phyloP scores from a whole-genome alignment of 2,797 vertebrate species.

The Coilia nasus region DNA sequence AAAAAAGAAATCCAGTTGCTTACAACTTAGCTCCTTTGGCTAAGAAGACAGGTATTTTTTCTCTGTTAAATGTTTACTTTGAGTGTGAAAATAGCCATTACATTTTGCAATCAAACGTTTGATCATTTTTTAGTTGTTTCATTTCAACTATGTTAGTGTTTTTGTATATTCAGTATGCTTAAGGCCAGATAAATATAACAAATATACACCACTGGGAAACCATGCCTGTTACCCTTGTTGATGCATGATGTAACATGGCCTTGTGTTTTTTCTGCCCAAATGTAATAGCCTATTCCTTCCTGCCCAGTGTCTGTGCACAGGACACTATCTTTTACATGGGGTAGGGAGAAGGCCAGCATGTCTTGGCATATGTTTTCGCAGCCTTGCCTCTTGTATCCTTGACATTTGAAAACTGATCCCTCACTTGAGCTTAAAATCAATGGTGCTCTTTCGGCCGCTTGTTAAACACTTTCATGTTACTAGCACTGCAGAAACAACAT shows the following conservation, averaged over 20 bases:
- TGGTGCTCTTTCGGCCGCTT: neutral
- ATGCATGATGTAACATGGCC: neutral
- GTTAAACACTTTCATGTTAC: constrained; percentile 13
- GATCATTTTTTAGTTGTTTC: neutral
- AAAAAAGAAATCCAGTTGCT: too few relatives aligned
- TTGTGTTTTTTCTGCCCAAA: neutral
- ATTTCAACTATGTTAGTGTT: too few relatives aligned
- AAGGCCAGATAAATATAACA: too few relatives aligned
- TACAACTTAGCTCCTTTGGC: too few relatives aligned
- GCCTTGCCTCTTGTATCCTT: constrained; percentile 7
- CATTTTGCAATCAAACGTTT: neutral
- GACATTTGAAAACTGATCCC: constrained; percentile 40
- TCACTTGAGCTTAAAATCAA: constrained; percentile 35
- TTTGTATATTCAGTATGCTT: neutral
- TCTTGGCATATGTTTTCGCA: neutral
- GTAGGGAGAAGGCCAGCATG: neutral
- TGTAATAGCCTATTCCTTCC: neutral
- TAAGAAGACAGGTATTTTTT: too few relatives aligned
- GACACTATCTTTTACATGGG: neutral
- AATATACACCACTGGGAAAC: neutral
- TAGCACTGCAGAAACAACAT: constrained; percentile 18
- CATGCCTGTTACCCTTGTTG: neutral
- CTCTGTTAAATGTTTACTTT: too few relatives aligned
- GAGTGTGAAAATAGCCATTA: too few relatives aligned
- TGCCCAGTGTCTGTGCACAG: neutral